phyloP scores from a whole-genome alignment of 2,113 vertebrate genomes.

The Apus apus region DNA sequence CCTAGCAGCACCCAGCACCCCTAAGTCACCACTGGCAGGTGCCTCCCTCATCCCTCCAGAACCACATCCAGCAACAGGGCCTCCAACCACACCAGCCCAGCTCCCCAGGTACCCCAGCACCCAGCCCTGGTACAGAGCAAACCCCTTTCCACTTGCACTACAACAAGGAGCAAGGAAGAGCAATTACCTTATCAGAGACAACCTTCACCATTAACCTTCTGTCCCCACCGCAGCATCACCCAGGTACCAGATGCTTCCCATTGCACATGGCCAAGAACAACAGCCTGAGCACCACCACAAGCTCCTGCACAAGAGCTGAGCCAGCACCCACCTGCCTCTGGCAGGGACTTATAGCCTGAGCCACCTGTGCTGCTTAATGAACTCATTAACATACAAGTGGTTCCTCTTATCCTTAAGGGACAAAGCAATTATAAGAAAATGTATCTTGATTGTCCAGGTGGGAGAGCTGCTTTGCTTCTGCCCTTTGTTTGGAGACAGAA shows the following conservation, averaged over 20 bases:
- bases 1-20: background rate
- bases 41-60: background rate
- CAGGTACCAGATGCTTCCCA: background rate
- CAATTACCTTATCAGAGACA: background rate
- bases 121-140: background rate
- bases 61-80: background rate
- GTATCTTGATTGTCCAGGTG: background rate
- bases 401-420: background rate
- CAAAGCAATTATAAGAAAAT: background rate
- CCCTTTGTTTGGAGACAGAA: fast-evolving
- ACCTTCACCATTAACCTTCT: fast-evolving
- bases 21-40: fast-evolving
- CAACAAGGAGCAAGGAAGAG: fast-evolving
- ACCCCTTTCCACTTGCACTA: fast-evolving
- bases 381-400: background rate
- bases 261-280: fast-evolving
- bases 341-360: background rate
- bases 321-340: fast-evolving
- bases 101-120: background rate
- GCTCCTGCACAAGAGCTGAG: fast-evolving
- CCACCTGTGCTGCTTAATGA: background rate
- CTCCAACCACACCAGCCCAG: background rate
- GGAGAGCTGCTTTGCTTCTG: background rate
- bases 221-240: background rate
- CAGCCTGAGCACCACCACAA: fast-evolving